Evolutionary conservation across 2,888 invertebrate genomes (phyloP).

Genomic region (Clivina fossor): DNA sequence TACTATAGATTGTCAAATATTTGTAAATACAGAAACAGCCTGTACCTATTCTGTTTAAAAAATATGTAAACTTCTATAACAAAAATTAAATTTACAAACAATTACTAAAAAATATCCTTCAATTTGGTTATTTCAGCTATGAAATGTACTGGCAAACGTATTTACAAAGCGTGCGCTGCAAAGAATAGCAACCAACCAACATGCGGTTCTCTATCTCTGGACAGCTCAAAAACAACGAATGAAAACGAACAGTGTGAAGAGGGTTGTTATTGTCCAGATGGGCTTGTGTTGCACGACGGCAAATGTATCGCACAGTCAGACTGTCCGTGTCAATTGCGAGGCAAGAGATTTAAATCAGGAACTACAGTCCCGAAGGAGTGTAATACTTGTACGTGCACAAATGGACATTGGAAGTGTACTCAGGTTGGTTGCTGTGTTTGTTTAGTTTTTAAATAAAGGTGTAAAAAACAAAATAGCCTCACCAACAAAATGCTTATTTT

Average conservation of each 20-base stretch:
- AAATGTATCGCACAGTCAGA: conserved; percentile 69
- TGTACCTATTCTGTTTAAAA: no score
- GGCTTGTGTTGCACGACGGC: conserved; percentile 73
- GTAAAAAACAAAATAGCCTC: not conserved
- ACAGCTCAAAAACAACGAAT: conserved; percentile 42
- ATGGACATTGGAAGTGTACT: conserved; percentile 81
- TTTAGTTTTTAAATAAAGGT: not conserved
- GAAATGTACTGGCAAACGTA: conserved; percentile 70
- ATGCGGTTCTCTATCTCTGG: conserved; percentile 63
- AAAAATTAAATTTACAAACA: conserved; percentile 3
- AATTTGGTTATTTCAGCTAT: conserved; percentile 63
- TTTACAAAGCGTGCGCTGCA: conserved; percentile 79
- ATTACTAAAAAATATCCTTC: not conserved
- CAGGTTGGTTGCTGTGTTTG: conserved; percentile 51
- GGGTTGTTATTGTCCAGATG: conserved; percentile 86
- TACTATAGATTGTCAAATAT: no score
- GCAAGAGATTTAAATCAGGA: conserved; percentile 72
- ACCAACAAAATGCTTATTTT: no score
- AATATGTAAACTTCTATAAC: conserved; percentile 18
- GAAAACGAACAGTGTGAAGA: conserved; percentile 77
- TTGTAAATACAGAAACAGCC: no score
- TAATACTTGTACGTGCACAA: conserved; percentile 78
- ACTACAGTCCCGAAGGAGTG: conserved; percentile 74
- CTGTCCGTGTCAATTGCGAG: conserved; percentile 80
- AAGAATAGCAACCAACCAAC: conserved; percentile 64